Evolutionary conservation across 1,140 invertebrate genomes (phyloP).

Genomic region (Lepidotrigona ventralis): DNA sequence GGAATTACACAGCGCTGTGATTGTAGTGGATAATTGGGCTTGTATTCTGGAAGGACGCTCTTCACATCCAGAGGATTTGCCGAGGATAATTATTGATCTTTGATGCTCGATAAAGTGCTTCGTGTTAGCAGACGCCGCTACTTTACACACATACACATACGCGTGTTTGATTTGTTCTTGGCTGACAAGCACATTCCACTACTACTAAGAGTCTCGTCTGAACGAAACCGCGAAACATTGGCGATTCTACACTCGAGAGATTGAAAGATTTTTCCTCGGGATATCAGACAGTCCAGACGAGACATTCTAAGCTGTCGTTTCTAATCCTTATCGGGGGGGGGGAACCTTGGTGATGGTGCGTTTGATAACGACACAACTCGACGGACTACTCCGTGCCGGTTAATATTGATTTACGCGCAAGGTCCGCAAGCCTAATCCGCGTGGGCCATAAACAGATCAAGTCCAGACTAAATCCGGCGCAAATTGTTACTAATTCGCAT

Average conservation of each 20-base stretch:
- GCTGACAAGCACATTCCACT: neutral
- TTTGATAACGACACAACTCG: conserved; percentile 58
- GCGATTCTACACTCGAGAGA: too few relatives aligned
- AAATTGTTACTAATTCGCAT: conserved; percentile 81
- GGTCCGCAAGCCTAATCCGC: conserved; percentile 75
- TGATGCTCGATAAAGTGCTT: too few relatives aligned
- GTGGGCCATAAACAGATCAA: conserved; percentile 80
- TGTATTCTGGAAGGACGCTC: neutral
- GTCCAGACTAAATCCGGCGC: conserved; percentile 78
- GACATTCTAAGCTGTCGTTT: conserved; percentile 33
- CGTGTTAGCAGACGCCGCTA: too few relatives aligned
- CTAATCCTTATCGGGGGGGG: conserved; percentile 35
- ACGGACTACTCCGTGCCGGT: conserved; percentile 56
- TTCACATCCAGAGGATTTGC: too few relatives aligned
- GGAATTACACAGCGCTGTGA: neutral
- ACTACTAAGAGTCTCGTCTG: too few relatives aligned
- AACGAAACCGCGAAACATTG: too few relatives aligned
- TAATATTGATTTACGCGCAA: conserved; percentile 79
- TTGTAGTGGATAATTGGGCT: neutral
- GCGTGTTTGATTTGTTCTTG: neutral
- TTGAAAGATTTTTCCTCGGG: too few relatives aligned
- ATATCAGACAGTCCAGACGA: neutral
- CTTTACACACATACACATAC: too few relatives aligned
- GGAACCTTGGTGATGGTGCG: conserved; percentile 34
- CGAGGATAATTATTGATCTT: too few relatives aligned